Conservation (phyloP, 2,113 vertebrate genomes). For the Protobothrops mucrosquamatus region DNA sequence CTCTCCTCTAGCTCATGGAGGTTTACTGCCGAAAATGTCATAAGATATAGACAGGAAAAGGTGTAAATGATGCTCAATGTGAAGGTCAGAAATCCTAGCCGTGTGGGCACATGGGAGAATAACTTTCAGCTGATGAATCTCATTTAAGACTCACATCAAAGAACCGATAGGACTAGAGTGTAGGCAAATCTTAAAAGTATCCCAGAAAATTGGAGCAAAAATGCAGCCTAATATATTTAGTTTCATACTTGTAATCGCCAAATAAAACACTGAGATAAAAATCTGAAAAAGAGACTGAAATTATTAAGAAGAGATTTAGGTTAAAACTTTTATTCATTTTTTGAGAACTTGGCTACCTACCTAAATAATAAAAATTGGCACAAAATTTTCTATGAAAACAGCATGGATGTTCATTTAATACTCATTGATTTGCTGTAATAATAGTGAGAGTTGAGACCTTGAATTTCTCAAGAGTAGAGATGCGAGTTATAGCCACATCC, state of each 20-base stretch:
- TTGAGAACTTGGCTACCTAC: neutral
- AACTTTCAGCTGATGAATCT: neutral
- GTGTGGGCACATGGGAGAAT: neutral
- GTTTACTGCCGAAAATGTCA: slow-evolving; percentile 14
- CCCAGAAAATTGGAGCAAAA: neutral
- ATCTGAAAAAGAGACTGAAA: neutral
- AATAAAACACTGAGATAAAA: neutral
- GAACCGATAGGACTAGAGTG: neutral
- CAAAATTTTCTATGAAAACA: neutral
- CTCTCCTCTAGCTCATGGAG: neutral
- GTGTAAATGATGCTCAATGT: slow-evolving; percentile 12
- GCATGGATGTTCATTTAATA: neutral
- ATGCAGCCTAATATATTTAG: neutral
- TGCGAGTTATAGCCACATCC: neutral
- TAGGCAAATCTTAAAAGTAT: neutral
- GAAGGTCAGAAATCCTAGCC: slow-evolving; percentile 28
- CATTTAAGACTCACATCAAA: neutral
- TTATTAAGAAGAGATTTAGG: neutral
- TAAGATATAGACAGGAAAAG: neutral
- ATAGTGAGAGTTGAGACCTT: neutral
- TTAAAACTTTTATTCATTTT: neutral
- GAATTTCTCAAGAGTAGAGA: neutral
- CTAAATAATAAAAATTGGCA: neutral
- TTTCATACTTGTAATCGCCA: neutral
- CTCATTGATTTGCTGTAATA: neutral